A percentile compares a stretch with the other conserved stretches of the same genome.
Evolutionary conservation across 1,140 invertebrate genomes (phyloP).

Genomic region (Streblospio benedicti): DNA sequence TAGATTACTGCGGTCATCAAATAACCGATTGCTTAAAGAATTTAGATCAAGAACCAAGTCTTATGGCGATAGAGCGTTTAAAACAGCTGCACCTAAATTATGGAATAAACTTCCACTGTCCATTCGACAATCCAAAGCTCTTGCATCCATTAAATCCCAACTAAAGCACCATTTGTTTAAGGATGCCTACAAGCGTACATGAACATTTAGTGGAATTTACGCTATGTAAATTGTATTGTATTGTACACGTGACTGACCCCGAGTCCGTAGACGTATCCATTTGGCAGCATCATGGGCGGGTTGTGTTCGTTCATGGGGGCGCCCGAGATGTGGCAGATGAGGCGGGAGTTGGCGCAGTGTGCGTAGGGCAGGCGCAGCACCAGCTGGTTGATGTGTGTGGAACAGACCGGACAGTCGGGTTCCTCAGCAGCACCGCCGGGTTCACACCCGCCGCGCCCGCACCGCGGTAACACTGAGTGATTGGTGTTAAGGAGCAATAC

Average conservation of each 20-base stretch:
- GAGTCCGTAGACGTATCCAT: conserved; percentile 95
- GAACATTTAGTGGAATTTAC: not conserved
- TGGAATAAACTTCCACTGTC: too few species aligned
- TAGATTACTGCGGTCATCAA: not conserved
- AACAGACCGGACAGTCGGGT: conserved; percentile 83
- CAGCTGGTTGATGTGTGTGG: conserved; percentile 74
- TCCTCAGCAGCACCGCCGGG: not conserved
- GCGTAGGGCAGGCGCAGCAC: conserved; percentile 82
- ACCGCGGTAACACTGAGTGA: conserved; percentile 10
- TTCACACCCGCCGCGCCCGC: too few species aligned
- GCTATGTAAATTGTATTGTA: not conserved
- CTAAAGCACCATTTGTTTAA: too few species aligned
- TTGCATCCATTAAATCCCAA: too few species aligned
- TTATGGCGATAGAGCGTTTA: not conserved
- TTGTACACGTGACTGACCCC: conserved; percentile 55
- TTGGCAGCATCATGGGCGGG: conserved; percentile 94
- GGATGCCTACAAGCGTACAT: not conserved
- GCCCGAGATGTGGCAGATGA: conserved; percentile 85
- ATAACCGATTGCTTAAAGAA: too few species aligned
- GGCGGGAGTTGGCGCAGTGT: conserved; percentile 84
- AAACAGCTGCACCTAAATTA: not conserved
- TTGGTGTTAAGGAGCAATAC: too few species aligned
- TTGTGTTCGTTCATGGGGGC: conserved; percentile 94
- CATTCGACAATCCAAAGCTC: too few species aligned
- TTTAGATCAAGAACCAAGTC: too few species aligned